Percentiles rank a stretch among this genome's conserved stretches.
Evolutionary conservation across 2,797 vertebrate species (phyloP).

Genomic region (Luscinia luscinia): DNA sequence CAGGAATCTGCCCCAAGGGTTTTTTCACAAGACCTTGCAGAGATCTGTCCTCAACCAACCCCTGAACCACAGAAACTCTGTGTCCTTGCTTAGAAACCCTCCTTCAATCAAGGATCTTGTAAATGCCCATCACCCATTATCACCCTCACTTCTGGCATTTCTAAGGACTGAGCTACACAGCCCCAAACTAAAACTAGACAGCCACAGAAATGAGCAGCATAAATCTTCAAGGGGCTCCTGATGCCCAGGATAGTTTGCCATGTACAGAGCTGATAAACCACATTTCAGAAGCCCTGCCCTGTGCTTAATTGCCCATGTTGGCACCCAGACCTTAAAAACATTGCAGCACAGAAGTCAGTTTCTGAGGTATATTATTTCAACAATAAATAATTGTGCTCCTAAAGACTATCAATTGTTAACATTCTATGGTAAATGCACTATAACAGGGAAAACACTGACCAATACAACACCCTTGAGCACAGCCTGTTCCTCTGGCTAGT

Average conservation of each 20-base stretch:
- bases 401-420: background rate
- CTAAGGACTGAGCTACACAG: background rate
- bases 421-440: background rate
- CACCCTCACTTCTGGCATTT: background rate
- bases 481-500: background rate
- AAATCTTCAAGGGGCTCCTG: rapidly evolving
- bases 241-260: background rate
- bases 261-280: background rate
- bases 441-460: background rate
- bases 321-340: background rate
- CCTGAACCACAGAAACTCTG: background rate
- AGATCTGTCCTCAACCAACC: background rate
- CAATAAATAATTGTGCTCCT: background rate
- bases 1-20: background rate
- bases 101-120: background rate
- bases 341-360: background rate
- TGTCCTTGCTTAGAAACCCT: background rate
- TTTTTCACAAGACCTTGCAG: background rate
- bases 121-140: background rate
- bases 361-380: background rate
- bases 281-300: background rate
- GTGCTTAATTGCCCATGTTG: background rate
- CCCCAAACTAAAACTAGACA: background rate
- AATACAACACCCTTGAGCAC: background rate
- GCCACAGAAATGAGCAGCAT: rapidly evolving